Base-by-base conservation (phyloP, 2,797 vertebrate species). In the Hypotaenidia okinawae region DNA sequence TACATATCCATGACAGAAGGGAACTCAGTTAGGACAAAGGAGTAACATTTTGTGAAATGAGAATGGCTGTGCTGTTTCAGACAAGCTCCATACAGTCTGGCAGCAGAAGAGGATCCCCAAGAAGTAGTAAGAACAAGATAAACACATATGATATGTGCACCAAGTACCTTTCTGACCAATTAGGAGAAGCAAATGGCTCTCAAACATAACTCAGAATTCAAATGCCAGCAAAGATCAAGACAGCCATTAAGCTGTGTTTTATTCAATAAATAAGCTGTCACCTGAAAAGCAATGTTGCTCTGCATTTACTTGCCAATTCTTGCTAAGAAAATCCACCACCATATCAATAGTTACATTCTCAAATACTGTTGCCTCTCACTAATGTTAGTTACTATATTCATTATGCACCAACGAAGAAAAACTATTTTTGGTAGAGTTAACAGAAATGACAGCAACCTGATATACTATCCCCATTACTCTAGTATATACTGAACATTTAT, bases 111-210 rank as follows among this genome's bases (percentile, higher is more conserved):
- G 45, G 41, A 45, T 35, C 58, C 6, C 16, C 27, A 61, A 23
- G 18, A 87, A 87, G 62, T 1, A 77, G 10, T 41, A 67, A 47
- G 13, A 35, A 59, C 5, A 45, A 81, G 58, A 68, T 17, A 75
- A 78, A 72, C 1, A 0, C 67, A 25, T 45, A 61, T 43, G 11
- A 32, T 47, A 21, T 11, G 8, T 0, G 5, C 16, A 18, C 13
- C 30, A 52, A 16, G 32, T 22, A 67, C 21, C 58, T 39, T 57
- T 23, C 43, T 27, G 62, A 67, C 8, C n/a, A 86, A 67, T 39
- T 0, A 55, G 16, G 27, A 90, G 57, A 77, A 86, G 13, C 3
- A 85, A 86, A 57, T 30, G 39, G 11, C 24, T 70, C 69, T 67
- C 49, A 83, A 87, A 72, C 7, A 19, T 39, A 57, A 55, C 19